phyloP scores from a whole-genome alignment of 2,888 invertebrate species.

The Trimorus sp. region DNA sequence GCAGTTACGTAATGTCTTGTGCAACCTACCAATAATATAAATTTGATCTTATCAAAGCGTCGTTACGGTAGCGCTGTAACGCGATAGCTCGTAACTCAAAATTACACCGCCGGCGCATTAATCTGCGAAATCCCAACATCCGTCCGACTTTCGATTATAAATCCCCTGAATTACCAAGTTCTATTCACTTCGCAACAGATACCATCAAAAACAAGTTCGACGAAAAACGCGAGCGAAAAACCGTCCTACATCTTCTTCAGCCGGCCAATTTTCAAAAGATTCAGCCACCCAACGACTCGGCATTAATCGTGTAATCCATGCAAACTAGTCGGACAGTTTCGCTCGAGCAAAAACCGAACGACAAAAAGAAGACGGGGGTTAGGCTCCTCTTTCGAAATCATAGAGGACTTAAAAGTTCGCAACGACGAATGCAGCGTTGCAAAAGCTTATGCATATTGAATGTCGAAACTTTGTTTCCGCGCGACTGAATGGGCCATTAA shows the following conservation, averaged over 20 bases:
- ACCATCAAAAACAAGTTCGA: too few relatives aligned
- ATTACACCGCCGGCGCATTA: background rate
- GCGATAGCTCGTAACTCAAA: background rate
- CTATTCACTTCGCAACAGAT: too few relatives aligned
- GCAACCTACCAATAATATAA: slow-evolving; percentile 13
- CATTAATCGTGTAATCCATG: too few relatives aligned
- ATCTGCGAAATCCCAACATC: too few relatives aligned
- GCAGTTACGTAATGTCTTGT: slow-evolving; percentile 3
- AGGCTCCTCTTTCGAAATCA: slow-evolving; percentile 15
- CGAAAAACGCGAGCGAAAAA: too few relatives aligned
- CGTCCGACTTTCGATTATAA: too few relatives aligned
- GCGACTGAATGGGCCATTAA: slow-evolving; percentile 20
- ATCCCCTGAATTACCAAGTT: too few relatives aligned
- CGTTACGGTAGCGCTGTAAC: background rate
- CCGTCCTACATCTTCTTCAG: too few relatives aligned
- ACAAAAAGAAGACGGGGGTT: background rate
- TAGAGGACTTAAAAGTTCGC: slow-evolving; percentile 24
- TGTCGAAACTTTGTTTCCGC: slow-evolving; percentile 26
- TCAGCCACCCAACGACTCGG: too few relatives aligned
- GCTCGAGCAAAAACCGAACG: too few relatives aligned
- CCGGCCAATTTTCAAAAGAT: too few relatives aligned
- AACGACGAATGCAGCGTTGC: slow-evolving; percentile 17
- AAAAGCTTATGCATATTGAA: slow-evolving; percentile 42
- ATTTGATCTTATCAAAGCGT: slow-evolving; percentile 9
- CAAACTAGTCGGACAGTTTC: too few relatives aligned